Conservation (phyloP, 2,113 vertebrate genomes). For the Puntigrus tetrazona region DNA sequence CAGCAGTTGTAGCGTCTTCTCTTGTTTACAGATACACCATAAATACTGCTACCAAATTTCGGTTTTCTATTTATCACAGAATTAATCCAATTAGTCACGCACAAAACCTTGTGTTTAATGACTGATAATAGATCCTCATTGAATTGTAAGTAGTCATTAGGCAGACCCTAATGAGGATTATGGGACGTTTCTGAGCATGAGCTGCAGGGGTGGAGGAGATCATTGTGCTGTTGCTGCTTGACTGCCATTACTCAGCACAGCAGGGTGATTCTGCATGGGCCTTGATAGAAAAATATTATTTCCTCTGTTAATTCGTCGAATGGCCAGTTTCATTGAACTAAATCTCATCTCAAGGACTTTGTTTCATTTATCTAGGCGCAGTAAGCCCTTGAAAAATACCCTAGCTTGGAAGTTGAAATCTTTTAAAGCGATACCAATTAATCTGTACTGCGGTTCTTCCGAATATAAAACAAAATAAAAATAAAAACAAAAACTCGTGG, state of each 20-base stretch:
- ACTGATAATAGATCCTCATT: constrained; percentile 23
- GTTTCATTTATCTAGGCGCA: neutral
- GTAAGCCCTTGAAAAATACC: neutral
- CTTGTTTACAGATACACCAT: constrained; percentile 9
- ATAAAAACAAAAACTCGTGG: no score
- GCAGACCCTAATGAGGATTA: constrained; percentile 36
- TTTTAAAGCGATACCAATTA: neutral
- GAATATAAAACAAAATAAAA: no score
- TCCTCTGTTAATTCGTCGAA: constrained; percentile 21
- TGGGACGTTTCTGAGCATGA: constrained; percentile 27
- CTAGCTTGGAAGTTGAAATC: neutral
- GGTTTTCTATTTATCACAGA: constrained; percentile 32
- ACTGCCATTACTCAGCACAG: constrained; percentile 50
- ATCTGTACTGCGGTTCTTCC: neutral
- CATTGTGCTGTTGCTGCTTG: constrained; percentile 1
- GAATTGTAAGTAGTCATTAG: constrained; percentile 47
- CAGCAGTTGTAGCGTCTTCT: neutral
- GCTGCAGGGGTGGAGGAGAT: constrained; percentile 42
- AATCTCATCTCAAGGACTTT: constrained; percentile 4
- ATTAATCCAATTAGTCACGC: constrained; percentile 29
- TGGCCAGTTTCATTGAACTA: constrained; percentile 14
- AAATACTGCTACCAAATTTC: constrained; percentile 4
- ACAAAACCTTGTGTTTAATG: constrained; percentile 13
- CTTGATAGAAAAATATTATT: constrained; percentile 41
- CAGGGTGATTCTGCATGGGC: constrained; percentile 29